These are phyloP conservation scores for Rissa tridactyla DNA, from an alignment of 2,113 vertebrate species.

Conservation along the genomic window DNA sequence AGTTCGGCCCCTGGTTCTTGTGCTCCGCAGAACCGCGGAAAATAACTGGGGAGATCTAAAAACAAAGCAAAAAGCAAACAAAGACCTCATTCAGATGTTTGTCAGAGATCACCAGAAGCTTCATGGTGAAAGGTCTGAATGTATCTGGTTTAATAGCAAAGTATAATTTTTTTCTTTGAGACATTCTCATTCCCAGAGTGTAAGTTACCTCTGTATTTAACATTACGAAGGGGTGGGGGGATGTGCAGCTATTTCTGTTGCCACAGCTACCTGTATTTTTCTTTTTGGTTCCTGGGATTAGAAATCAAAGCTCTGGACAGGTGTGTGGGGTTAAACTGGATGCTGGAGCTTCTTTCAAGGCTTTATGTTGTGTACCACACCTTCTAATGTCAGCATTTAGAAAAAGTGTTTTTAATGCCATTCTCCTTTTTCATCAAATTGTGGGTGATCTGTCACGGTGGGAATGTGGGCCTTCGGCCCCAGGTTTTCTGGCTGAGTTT, in stretches of 20 bases:
- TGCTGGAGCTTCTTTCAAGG: not conserved
- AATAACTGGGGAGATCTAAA: slow-evolving; percentile 12
- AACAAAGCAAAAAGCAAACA: slow-evolving; percentile 30
- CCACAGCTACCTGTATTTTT: slow-evolving; percentile 1
- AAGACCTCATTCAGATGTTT: slow-evolving; percentile 47
- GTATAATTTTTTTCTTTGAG: slow-evolving; percentile 30
- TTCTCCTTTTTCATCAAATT: not conserved
- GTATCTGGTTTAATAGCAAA: slow-evolving; percentile 57
- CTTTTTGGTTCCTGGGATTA: not conserved
- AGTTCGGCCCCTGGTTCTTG: not conserved
- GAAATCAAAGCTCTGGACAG: slow-evolving; percentile 36
- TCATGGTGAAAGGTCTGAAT: slow-evolving; percentile 51
- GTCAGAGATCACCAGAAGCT: slow-evolving; percentile 46
- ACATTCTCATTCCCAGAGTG: slow-evolving; percentile 49
- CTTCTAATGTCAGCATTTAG: not conserved
- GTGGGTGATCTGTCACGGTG: not conserved
- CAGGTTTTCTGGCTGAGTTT: not conserved
- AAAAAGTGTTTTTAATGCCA: not conserved
- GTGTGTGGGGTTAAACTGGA: not conserved
- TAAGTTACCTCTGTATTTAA: slow-evolving; percentile 68
- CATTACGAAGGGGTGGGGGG: slow-evolving; percentile 50
- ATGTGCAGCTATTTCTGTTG: slow-evolving; percentile 66
- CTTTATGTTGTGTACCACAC: not conserved
- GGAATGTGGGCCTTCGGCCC: not conserved
- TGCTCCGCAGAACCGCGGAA: not conserved